Evolutionary conservation across 2,888 invertebrate species (phyloP), one percentile per base, ranked within the genome.

Genomic region (Philopedon plagiatum): DNA sequence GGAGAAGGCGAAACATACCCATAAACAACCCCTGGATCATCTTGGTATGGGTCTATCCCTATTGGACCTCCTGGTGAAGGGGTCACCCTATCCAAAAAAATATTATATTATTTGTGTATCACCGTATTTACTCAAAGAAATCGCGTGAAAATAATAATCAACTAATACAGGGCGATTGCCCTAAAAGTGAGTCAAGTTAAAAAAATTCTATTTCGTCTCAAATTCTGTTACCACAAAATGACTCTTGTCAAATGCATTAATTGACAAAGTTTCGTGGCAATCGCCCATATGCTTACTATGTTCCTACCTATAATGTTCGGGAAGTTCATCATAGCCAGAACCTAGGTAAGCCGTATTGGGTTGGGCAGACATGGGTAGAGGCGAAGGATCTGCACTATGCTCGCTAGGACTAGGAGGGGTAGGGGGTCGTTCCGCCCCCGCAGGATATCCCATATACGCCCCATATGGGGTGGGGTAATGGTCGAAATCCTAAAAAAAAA

Each of bases 261-360:
- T n/a, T n/a, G n/a, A n/a, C n/a, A n/a, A n/a, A n/a, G n/a, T n/a
- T n/a, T n/a, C n/a, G n/a, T n/a, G n/a, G n/a, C n/a, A n/a, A n/a
- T n/a, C n/a, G n/a, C n/a, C n/a, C n/a, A n/a, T n/a, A n/a, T n/a
- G n/a, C 5, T 21, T 49, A 37, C 37, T 37, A 54, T 49, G n/a
- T 34, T n/a, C 21, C 5, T 34, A 71, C 70, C 69, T 78, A 83
- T 91, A 92, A 76, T 86, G 85, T 77, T 86, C 86, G 18, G 85
- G 91, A 81, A 91, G 86, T 83, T 91, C 91, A 81, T 91, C 91
- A 83, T 91, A 91, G 65, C 91, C 91, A 78, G 91, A 87, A 83
- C 88, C 88, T 80, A 91, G 82, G 84, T 90, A 90, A 81, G 89
- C 89, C 85, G 81, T 75, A 79, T 82, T 84, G 61, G 84, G 84